These are phyloP conservation scores for Mobula birostris DNA, from an alignment of 2,113 vertebrate species.

Conservation along the genomic window DNA sequence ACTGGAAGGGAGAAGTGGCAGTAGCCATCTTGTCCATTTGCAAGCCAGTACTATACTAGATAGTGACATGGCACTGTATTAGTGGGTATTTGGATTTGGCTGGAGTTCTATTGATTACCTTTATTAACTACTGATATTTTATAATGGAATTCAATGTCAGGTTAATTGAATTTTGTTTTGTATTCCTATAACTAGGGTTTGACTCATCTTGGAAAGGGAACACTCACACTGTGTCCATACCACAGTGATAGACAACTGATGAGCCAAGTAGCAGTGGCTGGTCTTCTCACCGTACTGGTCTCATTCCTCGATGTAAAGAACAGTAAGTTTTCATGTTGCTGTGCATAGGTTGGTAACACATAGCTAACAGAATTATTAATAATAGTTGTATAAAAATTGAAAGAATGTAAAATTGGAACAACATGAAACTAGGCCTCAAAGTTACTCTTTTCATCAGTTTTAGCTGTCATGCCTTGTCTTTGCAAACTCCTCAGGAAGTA, in stretches of 20 bases:
- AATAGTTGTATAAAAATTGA: neutral
- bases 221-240: constrained; percentile 94
- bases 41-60: neutral
- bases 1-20: neutral
- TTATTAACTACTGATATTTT: neutral
- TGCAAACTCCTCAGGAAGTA: too few relatives aligned
- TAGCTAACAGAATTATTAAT: neutral
- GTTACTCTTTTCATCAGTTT: neutral
- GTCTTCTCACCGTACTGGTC: constrained; percentile 86
- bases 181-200: constrained; percentile 65
- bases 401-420: neutral
- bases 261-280: constrained; percentile 94
- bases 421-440: neutral
- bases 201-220: constrained; percentile 95
- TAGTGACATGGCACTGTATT: neutral
- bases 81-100: too few relatives aligned
- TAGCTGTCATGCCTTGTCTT: too few relatives aligned
- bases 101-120: neutral
- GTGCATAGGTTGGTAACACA: neutral
- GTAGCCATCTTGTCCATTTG: neutral
- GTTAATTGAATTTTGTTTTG: neutral
- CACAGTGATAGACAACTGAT: constrained; percentile 97
- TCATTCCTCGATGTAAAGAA: constrained; percentile 97
- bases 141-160: neutral
- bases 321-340: constrained; percentile 65